Evolutionary conservation across 2,113 vertebrate genomes (phyloP).

Genomic region (Pomatostomus ruficeps): DNA sequence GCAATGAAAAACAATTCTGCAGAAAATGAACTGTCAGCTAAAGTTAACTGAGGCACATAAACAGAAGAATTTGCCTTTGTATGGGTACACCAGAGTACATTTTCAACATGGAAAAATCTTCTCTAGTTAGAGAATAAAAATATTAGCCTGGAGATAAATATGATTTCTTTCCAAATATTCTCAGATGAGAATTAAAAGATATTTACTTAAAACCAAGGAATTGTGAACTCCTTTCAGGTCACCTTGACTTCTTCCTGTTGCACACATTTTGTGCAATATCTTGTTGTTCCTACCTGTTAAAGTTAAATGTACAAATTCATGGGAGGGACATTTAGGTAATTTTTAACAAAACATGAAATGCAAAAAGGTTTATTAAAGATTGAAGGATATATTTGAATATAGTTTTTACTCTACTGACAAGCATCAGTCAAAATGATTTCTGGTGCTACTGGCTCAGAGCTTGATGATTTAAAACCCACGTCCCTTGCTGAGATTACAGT

Average conservation of each 20-base stretch:
- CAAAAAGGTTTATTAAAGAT: background rate
- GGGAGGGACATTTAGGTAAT: background rate
- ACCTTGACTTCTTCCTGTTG: background rate
- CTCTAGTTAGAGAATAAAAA: background rate
- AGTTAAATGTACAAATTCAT: background rate
- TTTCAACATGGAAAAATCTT: background rate
- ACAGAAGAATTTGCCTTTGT: background rate
- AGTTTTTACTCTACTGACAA: background rate
- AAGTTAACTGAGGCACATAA: background rate
- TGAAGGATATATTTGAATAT: background rate
- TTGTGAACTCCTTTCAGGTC: background rate
- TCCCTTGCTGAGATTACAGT: background rate
- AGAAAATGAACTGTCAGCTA: background rate
- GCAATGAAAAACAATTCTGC: background rate
- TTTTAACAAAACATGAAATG: background rate
- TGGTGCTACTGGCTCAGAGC: background rate
- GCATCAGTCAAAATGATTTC: background rate
- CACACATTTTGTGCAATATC: background rate
- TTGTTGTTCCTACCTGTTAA: background rate
- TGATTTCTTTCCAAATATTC: background rate
- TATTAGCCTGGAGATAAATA: background rate
- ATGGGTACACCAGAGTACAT: accelerated
- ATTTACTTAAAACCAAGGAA: background rate
- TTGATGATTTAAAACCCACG: background rate
- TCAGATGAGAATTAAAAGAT: background rate